A percentile compares a stretch with the other conserved stretches of the same genome.
phyloP scores from a whole-genome alignment of 2,888 invertebrate species.

The Geophilus truncorum region DNA sequence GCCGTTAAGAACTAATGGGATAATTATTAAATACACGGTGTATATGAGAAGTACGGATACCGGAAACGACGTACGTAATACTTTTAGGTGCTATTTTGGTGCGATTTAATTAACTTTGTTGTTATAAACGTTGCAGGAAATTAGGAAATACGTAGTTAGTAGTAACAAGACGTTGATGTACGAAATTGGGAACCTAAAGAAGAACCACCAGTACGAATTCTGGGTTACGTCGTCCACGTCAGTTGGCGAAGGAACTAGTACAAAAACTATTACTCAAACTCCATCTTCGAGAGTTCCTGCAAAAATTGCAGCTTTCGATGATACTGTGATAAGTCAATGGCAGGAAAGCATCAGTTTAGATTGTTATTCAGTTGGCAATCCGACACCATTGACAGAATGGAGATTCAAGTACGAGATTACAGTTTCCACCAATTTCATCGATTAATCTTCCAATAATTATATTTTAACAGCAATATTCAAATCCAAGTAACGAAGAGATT shows the following conservation, averaged over 20 bases:
- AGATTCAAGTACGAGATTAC: slow-evolving; percentile 33
- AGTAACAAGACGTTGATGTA: slow-evolving; percentile 39
- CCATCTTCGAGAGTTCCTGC: slow-evolving; percentile 42
- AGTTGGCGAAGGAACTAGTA: slow-evolving; percentile 46
- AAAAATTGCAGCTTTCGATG: slow-evolving; percentile 36
- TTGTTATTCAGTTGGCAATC: slow-evolving; percentile 36
- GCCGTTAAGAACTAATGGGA: slow-evolving; percentile 47
- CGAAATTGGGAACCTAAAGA: slow-evolving; percentile 41
- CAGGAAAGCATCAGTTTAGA: slow-evolving; percentile 34
- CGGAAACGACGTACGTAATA: too few species aligned
- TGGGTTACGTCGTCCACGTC: slow-evolving; percentile 46
- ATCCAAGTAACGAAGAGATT: background rate
- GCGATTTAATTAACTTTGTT: background rate
- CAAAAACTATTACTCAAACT: slow-evolving; percentile 43
- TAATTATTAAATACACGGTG: slow-evolving; percentile 47
- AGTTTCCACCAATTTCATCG: background rate
- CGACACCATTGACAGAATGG: slow-evolving; percentile 36
- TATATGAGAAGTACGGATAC: slow-evolving; percentile 41
- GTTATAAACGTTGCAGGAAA: slow-evolving; percentile 33
- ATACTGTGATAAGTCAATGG: slow-evolving; percentile 33
- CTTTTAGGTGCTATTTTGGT: too few species aligned
- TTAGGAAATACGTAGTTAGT: slow-evolving; percentile 36
- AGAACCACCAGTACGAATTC: slow-evolving; percentile 44
- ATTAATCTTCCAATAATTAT: background rate
- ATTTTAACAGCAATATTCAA: background rate